Base-by-base conservation (phyloP, 2,888 invertebrate genomes). In the Dromius quadrimaculatus region DNA sequence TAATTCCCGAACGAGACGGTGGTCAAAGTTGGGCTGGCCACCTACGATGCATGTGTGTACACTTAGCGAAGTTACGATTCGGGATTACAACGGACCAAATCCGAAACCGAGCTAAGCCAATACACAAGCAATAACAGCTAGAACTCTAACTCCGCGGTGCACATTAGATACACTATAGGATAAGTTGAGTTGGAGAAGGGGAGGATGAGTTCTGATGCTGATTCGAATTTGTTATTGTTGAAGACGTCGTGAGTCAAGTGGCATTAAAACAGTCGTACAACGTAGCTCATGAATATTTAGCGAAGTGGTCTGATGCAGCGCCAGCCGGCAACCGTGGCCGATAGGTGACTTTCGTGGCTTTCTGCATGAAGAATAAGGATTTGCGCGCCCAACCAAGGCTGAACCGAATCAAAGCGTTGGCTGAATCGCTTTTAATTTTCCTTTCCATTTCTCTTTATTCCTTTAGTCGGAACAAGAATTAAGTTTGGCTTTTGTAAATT, bases 401-500 rank as follows among this genome's bases (percentile, higher is more conserved):
- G 81, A 82, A 83, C 82, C 82, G 81, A 82, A 82, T 82, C 83
- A 82, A 81, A 82, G 81, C 80, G 79, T 77, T 78, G 79, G 81
- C 79, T 82, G 81, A 83, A 83, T 83, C 83, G 83, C 83, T 83
- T 84, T 84, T 83, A 84, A 84, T 84, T 84, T 84, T 84, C 83
- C 83, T 81, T 82, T 82, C 83, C 83, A 83, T 84, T 84, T 84
- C 83, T 83, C 83, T 83, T 83, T 83, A 83, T 83, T 83, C 83
- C 82, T 82, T 82, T 81, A 82, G 81, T 81, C 81, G 81, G 83
- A 83, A 83, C 83, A 83, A 83, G 84, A 83, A 84, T 83, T 83
- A 84, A 84, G 83, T 83, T 83, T 84, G 83, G 83, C 83, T 84
- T 84, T 84, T 84, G 83, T 83, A 83, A 84, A 83, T 84, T 83